phyloP scores from a whole-genome alignment of 1,140 invertebrate species.

The Zaprionus tsacasi region DNA sequence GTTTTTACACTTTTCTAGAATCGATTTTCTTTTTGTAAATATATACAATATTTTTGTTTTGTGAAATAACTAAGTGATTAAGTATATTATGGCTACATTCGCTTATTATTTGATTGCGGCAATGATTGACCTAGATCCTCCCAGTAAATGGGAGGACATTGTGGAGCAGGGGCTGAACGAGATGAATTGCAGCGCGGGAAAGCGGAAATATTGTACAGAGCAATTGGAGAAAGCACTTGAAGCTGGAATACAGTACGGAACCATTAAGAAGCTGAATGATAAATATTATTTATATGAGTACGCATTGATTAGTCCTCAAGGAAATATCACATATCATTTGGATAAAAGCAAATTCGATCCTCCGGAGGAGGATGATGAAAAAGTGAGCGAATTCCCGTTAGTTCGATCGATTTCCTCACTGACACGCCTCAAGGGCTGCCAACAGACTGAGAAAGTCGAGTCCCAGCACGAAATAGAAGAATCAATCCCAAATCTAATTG shows the following conservation, averaged over 20 bases:
- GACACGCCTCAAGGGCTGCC: not conserved
- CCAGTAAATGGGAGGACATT: constrained; percentile 35
- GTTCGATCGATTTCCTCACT: too few species aligned
- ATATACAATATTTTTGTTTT: not conserved
- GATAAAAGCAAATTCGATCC: not conserved
- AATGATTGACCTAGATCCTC: constrained; percentile 35
- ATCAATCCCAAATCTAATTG: not conserved
- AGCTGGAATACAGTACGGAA: constrained; percentile 48
- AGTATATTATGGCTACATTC: constrained; percentile 29
- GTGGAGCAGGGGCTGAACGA: constrained; percentile 11
- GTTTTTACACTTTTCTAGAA: not conserved
- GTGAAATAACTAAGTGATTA: not conserved
- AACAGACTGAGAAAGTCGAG: not conserved
- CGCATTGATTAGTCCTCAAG: constrained; percentile 15
- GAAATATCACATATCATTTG: constrained; percentile 32
- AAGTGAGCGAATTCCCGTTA: not conserved
- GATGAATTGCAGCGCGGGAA: not conserved
- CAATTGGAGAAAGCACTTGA: constrained; percentile 38
- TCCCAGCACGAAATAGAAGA: not conserved
- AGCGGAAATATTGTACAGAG: constrained; percentile 18
- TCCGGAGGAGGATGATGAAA: not conserved
- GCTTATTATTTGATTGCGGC: constrained; percentile 36
- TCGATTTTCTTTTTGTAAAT: not conserved
- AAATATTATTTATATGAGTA: constrained; percentile 65
- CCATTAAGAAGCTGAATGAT: constrained; percentile 34